phyloP scores from a whole-genome alignment of 92 coral and sea anemone genomes.

The Palythoa caribaeorum region DNA sequence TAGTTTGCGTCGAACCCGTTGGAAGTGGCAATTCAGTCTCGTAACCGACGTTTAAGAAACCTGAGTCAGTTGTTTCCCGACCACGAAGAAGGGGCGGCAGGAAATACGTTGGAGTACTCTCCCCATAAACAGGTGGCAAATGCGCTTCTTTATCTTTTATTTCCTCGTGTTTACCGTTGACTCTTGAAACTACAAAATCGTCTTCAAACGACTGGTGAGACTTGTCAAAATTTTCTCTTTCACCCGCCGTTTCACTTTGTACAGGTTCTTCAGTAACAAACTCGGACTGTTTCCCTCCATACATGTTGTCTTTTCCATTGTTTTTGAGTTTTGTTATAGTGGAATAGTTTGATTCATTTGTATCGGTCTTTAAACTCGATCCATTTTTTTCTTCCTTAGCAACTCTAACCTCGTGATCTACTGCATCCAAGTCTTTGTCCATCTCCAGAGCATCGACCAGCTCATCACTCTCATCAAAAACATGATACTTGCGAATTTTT shows the following conservation, averaged over 20 bases:
- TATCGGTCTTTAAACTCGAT: not conserved
- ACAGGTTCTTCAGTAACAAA: not conserved
- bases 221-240: conserved; percentile 4
- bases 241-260: not conserved
- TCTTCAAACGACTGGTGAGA: conserved; percentile 24
- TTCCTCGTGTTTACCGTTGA: not conserved
- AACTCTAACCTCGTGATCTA: not conserved
- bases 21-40: not conserved
- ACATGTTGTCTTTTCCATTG: not conserved
- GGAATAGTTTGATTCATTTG: not conserved
- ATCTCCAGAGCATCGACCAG: not conserved
- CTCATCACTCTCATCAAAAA: conserved; percentile 13
- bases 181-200: not conserved
- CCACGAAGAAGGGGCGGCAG: conserved; percentile 33
- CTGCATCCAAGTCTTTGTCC: not conserved
- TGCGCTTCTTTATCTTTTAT: not conserved
- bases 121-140: conserved; percentile 14
- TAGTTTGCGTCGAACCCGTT: not conserved
- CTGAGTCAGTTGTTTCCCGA: not conserved
- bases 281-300: not conserved
- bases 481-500: not conserved
- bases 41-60: not conserved
- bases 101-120: conserved; percentile 26
- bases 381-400: not conserved
- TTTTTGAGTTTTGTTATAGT: conserved; percentile 10